Percentiles rank a stretch among this genome's conserved stretches.
Evolutionary conservation across 2,888 invertebrate genomes (phyloP).

Genomic region (Drosophila greeni): DNA sequence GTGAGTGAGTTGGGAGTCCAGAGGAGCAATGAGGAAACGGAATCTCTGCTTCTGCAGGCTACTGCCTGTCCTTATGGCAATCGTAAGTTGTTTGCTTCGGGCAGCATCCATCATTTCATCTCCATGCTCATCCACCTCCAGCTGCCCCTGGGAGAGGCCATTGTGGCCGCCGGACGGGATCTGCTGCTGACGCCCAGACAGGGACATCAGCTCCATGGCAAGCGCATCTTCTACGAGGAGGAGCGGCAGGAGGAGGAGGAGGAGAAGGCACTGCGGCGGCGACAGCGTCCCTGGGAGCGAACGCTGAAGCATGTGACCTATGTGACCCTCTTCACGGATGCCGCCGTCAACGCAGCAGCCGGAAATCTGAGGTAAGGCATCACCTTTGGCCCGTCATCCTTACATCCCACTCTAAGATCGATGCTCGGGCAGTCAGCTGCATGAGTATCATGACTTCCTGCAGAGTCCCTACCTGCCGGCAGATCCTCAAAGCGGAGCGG

Average conservation of each 20-base stretch:
- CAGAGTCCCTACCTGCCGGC: conserved; percentile 67
- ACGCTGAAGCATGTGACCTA: conserved; percentile 85
- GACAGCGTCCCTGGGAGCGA: conserved; percentile 82
- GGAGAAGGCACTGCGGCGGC: neutral
- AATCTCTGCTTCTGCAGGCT: conserved; percentile 15
- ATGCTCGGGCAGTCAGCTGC: conserved; percentile 56
- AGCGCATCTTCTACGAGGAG: conserved; percentile 75
- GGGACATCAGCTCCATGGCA: conserved; percentile 71
- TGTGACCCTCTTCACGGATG: conserved; percentile 80
- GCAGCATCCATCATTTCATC: neutral
- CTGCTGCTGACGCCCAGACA: conserved; percentile 76
- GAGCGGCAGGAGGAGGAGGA: conserved; percentile 19
- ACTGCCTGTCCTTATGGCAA: conserved; percentile 42
- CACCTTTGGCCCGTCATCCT: too few relatives aligned
- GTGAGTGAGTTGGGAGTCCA: conserved; percentile 15
- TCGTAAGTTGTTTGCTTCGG: conserved; percentile 46
- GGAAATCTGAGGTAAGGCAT: conserved; percentile 73
- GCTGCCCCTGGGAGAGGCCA: conserved; percentile 48
- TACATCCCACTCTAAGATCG: too few relatives aligned
- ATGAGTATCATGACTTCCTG: conserved; percentile 74
- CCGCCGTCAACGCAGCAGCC: conserved; percentile 61
- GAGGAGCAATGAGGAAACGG: conserved; percentile 40
- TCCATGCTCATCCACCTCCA: conserved; percentile 15
- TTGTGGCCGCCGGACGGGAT: conserved; percentile 73
- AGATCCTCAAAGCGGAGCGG: conserved; percentile 8